Evolutionary conservation across 2,113 vertebrate genomes (phyloP), one percentile per base, ranked within the genome.

Genomic region (Varanus salvator): DNA sequence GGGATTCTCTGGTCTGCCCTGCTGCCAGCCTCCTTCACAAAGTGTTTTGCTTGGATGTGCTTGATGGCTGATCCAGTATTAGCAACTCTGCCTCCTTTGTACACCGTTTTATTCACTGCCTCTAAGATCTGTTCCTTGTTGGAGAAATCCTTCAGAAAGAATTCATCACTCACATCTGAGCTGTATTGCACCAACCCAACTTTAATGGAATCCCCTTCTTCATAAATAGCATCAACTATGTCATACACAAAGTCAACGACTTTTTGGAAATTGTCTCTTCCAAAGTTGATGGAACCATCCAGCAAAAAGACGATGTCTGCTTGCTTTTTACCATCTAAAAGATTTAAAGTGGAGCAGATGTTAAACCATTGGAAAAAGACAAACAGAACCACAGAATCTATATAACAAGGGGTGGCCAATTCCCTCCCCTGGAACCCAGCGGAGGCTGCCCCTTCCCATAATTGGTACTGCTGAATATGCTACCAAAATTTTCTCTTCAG

Each of bases 281-380:
- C 97, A 88, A 99, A 95, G 87, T 99, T 99, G 88, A 99, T 99
- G 93, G 99, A 99, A 12, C 98, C 98, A 44, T 99, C 99, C 95
- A 99, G 94, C 90, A 99, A 96, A 97, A 99, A 99, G 72, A 99
- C 98, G 19, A 99, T 98, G 83, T 99, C 99, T 6, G 98, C 99
- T 89, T 97, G 97, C 93, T 98, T 99, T 76, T 96, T 93, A 68
- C 86, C 92, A 90, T 64, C 97, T 98, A 68, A 78, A 95, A 93
- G 54, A 80, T 38, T 78, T 9, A 54, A n/a, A 83, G 6, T 34
- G 54, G 66, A 7, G 25, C 31, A 87, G 0, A 11, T 34, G 57
- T 23, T 82, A 84, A 90, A 89, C 14, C 87, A 27, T n/a, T 2
- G 14, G 3, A 69, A 34, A 15, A 29, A 19, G 21, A 64, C 3